Percentiles rank a stretch among this genome's conserved stretches.
Conservation (phyloP, 2,888 invertebrate genomes). For the Volucella bombylans region DNA sequence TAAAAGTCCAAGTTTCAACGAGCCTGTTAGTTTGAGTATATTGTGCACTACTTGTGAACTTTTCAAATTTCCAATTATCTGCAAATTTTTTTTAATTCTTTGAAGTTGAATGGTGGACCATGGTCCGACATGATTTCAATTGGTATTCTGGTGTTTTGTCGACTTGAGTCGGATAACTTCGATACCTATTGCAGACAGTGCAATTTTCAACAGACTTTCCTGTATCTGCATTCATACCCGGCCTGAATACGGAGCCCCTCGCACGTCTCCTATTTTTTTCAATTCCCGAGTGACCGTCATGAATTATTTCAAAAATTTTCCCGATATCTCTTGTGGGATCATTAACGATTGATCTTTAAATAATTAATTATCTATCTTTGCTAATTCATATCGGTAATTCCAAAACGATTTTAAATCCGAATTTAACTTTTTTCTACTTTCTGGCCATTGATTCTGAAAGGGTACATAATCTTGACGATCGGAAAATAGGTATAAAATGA, state of each 20-base stretch:
- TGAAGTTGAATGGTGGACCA: too few relatives aligned
- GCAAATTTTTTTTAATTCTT: too few relatives aligned
- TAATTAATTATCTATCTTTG: background rate
- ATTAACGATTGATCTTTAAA: background rate
- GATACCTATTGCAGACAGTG: too few relatives aligned
- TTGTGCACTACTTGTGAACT: too few relatives aligned
- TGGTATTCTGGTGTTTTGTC: too few relatives aligned
- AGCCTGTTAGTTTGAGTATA: too few relatives aligned
- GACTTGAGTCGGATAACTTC: too few relatives aligned
- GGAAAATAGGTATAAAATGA: too few relatives aligned
- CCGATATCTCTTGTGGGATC: background rate
- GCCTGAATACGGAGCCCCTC: constrained; percentile 36
- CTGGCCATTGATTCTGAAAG: background rate
- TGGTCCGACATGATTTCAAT: too few relatives aligned
- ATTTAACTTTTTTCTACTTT: constrained; percentile 6
- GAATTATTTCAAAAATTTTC: constrained; percentile 1
- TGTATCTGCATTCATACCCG: constrained; percentile 36
- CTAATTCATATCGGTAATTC: constrained; percentile 23
- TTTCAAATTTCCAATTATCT: too few relatives aligned
- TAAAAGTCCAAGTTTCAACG: too few relatives aligned
- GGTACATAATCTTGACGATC: background rate
- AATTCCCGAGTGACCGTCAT: constrained; percentile 5
- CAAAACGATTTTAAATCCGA: constrained; percentile 7
- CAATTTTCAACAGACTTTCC: background rate
- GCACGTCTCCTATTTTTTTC: constrained; percentile 19